phyloP scores from a whole-genome alignment of 2,113 vertebrate genomes.

The Dromaius novaehollandiae region DNA sequence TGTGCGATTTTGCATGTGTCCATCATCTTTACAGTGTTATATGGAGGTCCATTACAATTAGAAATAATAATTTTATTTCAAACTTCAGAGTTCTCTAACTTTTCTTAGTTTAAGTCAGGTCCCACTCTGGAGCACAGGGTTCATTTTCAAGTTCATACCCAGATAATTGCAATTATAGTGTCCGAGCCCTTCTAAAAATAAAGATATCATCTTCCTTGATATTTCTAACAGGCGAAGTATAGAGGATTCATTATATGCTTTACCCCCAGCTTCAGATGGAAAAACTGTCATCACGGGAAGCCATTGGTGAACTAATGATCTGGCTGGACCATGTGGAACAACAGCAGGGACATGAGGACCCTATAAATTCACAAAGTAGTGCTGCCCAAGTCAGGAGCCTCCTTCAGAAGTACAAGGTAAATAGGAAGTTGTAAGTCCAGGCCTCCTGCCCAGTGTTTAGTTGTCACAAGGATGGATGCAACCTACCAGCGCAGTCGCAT shows the following conservation, averaged over 20 bases:
- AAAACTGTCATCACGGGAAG: constrained; percentile 81
- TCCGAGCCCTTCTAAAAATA: constrained; percentile 59
- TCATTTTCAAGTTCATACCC: constrained; percentile 47
- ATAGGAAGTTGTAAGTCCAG: not conserved
- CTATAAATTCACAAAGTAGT: not conserved
- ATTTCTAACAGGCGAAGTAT: constrained; percentile 30
- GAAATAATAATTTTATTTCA: not conserved
- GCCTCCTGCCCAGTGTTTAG: not conserved
- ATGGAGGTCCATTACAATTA: not conserved
- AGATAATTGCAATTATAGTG: constrained; percentile 37
- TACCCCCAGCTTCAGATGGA: constrained; percentile 83
- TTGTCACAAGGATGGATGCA: not conserved
- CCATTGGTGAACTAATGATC: constrained; percentile 81
- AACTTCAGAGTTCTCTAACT: not conserved
- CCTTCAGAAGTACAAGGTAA: constrained; percentile 86
- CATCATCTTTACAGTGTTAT: constrained; percentile 29
- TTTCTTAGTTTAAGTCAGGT: constrained; percentile 29
- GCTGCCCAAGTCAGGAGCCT: constrained; percentile 63
- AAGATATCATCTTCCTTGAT: constrained; percentile 20
- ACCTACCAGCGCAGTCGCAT: not conserved
- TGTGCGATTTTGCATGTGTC: not conserved
- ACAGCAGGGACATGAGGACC: constrained; percentile 38
- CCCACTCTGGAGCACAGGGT: not conserved
- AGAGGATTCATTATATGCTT: constrained; percentile 58
- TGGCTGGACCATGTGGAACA: constrained; percentile 79